Evolutionary conservation across 2,888 invertebrate species (phyloP).

Genomic region (Mamestra brassicae): DNA sequence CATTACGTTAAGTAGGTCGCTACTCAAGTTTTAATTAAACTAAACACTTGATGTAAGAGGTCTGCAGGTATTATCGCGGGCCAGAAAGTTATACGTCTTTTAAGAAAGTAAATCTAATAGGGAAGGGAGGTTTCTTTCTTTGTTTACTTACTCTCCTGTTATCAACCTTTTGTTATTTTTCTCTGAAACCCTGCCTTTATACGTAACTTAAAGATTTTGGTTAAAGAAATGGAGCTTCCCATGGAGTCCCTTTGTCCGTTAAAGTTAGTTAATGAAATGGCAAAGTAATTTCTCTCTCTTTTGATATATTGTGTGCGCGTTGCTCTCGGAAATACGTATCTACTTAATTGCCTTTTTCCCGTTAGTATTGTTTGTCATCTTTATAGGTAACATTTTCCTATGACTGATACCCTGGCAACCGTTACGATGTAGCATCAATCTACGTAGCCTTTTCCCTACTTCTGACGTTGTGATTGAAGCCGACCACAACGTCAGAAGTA

Average conservation of each 20-base stretch:
- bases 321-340: neutral
- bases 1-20: slow-evolving; percentile 51
- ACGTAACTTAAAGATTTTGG: slow-evolving; percentile 50
- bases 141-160: slow-evolving; percentile 64
- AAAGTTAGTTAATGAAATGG: slow-evolving; percentile 57
- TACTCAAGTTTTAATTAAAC: slow-evolving; percentile 66
- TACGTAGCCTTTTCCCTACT: no score
- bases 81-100: slow-evolving; percentile 68
- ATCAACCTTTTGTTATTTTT: slow-evolving; percentile 70
- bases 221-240: slow-evolving; percentile 52
- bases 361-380: no score
- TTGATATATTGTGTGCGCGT: slow-evolving; percentile 45
- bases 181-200: slow-evolving; percentile 56
- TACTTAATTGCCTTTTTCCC: slow-evolving; percentile 26
- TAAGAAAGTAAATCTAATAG: slow-evolving; percentile 71
- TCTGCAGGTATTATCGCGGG: slow-evolving; percentile 61
- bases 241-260: slow-evolving; percentile 49
- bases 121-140: slow-evolving; percentile 67
- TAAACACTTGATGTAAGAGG: slow-evolving; percentile 61
- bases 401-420: neutral
- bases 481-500: no score
- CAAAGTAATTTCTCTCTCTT: slow-evolving; percentile 45
- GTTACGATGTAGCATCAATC: no score
- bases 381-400: neutral
- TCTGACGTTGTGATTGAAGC: no score